Evolutionary conservation across 2,797 vertebrate species (phyloP).

Genomic region (Myiotriccus ornatus): DNA sequence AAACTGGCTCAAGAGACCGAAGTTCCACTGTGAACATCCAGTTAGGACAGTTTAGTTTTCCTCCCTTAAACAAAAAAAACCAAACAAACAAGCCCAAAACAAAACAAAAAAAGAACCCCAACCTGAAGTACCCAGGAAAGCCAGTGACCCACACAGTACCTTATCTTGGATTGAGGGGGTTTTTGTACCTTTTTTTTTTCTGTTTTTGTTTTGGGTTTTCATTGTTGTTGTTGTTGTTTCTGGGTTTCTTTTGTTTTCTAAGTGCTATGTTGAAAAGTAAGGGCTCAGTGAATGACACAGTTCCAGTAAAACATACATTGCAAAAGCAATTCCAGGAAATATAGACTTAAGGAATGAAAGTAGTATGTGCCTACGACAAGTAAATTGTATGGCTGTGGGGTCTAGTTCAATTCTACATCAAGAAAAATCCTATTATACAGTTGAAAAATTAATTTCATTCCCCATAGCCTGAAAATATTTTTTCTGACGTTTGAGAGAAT

Average conservation of each 20-base stretch:
- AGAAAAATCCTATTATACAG: constrained; percentile 5
- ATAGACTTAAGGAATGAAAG: not conserved
- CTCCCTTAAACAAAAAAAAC: not conserved
- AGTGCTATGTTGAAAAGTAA: not conserved
- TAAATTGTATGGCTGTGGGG: constrained; percentile 16
- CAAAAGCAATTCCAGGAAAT: constrained; percentile 32
- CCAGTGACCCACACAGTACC: not conserved
- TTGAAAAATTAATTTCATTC: constrained; percentile 23
- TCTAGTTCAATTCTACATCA: constrained; percentile 10
- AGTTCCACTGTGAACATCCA: not conserved
- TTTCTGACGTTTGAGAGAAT: not conserved
- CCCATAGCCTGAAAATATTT: not conserved
- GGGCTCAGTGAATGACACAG: not conserved
- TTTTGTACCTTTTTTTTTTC: not conserved
- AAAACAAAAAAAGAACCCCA: not conserved
- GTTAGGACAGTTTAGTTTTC: not conserved
- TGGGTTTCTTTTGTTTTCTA: not conserved
- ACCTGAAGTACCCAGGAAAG: not conserved
- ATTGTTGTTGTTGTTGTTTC: not conserved
- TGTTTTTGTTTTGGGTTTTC: not conserved
- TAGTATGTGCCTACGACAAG: not conserved
- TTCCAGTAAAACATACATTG: not conserved
- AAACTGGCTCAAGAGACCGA: not conserved
- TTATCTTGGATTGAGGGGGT: fast-evolving
- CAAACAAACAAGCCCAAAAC: not conserved